Evolutionary conservation across 2,113 vertebrate species (phyloP).

Genomic region (Silurus meridionalis): DNA sequence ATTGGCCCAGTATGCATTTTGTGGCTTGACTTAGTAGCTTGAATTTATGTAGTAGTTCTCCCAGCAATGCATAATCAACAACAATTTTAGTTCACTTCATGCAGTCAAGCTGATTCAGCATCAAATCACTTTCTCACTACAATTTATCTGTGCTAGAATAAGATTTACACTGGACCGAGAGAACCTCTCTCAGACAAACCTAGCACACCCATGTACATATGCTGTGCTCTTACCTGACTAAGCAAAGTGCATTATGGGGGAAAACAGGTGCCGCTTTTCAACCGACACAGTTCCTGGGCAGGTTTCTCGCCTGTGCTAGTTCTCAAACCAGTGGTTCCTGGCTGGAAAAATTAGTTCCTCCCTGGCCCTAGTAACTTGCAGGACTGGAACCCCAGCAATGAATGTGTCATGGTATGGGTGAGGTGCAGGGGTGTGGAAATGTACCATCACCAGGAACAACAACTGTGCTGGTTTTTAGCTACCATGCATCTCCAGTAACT

Average conservation of each 20-base stretch:
- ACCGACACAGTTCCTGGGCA: no score
- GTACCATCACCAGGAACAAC: no score
- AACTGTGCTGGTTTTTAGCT: no score
- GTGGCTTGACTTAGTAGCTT: background rate
- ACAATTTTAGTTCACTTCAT: background rate
- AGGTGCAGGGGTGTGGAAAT: no score
- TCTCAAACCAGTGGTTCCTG: no score
- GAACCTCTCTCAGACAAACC: background rate
- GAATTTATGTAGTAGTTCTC: background rate
- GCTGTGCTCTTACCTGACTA: background rate
- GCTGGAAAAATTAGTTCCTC: no score
- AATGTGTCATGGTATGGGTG: no score
- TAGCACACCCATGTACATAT: background rate
- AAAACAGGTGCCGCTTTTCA: background rate
- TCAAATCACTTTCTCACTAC: background rate
- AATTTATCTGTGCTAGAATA: background rate
- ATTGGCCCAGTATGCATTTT: background rate
- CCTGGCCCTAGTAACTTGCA: no score
- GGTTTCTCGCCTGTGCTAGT: no score
- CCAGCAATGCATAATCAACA: background rate
- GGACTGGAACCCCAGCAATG: no score
- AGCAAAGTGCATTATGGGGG: background rate
- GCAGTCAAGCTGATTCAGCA: background rate
- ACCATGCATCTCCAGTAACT: no score
- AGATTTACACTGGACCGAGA: background rate